Base-by-base conservation (phyloP, 2,797 vertebrate genomes). In the Molothrus aeneus region DNA sequence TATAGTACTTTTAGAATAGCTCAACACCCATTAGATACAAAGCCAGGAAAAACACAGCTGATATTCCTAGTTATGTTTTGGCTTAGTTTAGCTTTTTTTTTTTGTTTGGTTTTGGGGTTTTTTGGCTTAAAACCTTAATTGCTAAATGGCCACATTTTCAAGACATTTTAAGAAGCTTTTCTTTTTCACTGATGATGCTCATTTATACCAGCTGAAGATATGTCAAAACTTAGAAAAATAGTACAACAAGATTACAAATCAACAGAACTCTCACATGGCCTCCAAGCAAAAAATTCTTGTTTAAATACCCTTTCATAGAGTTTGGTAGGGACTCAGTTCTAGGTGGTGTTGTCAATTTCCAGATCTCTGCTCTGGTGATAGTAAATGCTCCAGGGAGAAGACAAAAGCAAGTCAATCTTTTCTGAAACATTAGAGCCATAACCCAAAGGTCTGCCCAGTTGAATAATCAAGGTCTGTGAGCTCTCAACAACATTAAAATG, bases 391-490 rank as follows among this genome's bases (percentile, higher is more conserved):
- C 29, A 43, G 32, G 57, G 68, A 86, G 68, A 68, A 68, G 34
- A 72, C 11, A 69, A 78, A 87, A 83, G 48, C 29, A 92, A 75
- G 16, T 31, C 50, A 60, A 45, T 88, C 34, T 95, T 95, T 77
- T 77, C 28, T 95, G 75, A 89, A 88, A 77, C 54, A 38, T 83
- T 40, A 86, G 50, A 93, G 32, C 82, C 73, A 72, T 36, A 86
- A 87, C 13, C 8, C 73, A 80, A 82, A 90, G 36, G 19, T n/a
- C 70, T 89, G 31, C 20, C 31, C 45, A 79, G 45, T 9, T 77
- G 59, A 85, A 85, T 71, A 64, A 92, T 63, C 56, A 74, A 69
- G 73, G 18, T 59, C 18, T 1, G 1, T 32, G 43, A 80, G 21
- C 26, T 87, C 70, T 87, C 60, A 77, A 50, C 87, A 93, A 26